Percentiles rank a stretch among this genome's conserved stretches.
Conservation (phyloP, 2,113 vertebrate genomes). For the Hippolais icterina region DNA sequence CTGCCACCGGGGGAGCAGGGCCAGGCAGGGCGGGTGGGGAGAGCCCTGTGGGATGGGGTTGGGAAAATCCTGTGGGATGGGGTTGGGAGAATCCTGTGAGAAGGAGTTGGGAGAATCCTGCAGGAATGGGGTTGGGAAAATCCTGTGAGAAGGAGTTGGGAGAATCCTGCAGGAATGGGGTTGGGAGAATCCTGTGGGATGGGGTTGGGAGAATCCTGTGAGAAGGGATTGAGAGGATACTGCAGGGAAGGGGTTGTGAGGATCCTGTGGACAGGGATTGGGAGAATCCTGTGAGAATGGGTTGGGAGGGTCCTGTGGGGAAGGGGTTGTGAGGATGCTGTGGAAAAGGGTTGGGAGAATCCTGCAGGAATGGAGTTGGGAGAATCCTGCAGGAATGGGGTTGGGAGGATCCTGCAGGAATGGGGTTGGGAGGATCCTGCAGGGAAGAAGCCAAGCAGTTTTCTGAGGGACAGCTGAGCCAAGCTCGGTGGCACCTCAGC, state of each 20-base stretch:
- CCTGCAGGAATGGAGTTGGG: background rate
- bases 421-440: background rate
- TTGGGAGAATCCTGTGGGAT: background rate
- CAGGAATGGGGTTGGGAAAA: background rate
- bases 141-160: background rate
- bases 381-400: background rate
- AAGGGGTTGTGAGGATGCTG: background rate
- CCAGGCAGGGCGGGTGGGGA: background rate
- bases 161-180: background rate
- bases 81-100: background rate
- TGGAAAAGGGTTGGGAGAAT: background rate
- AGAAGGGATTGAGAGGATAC: too few species aligned
- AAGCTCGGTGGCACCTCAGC: background rate
- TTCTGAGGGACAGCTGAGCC: background rate
- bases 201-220: too few species aligned
- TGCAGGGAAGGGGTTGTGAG: background rate
- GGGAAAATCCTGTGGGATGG: too few species aligned
- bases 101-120: background rate
- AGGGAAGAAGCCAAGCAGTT: background rate
- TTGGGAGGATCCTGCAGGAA: background rate
- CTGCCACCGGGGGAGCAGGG: accelerated
- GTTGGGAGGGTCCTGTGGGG: background rate
- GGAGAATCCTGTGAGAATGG: background rate
- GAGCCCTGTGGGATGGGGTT: background rate
- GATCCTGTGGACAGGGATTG: too few species aligned